Evolutionary conservation across 2,888 invertebrate genomes (phyloP).

Genomic region (Xylota sylvarum): DNA sequence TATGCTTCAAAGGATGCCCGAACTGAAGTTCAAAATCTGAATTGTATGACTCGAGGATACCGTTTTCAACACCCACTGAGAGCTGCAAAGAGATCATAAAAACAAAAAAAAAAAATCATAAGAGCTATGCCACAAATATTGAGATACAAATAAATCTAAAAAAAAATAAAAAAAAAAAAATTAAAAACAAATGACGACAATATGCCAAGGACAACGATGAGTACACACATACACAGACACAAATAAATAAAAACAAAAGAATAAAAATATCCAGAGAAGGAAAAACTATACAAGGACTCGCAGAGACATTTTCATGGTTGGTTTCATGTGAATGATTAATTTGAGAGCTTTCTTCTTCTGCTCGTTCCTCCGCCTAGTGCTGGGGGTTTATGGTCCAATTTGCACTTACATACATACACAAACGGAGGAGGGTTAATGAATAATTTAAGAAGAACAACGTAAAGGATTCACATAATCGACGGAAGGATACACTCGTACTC

Average conservation of each 20-base stretch:
- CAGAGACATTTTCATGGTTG: constrained; percentile 60
- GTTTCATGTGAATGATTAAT: constrained; percentile 71
- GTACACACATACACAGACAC: constrained; percentile 13
- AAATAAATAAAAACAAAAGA: constrained; percentile 29
- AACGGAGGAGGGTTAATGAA: constrained; percentile 41
- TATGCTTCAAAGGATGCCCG: constrained; percentile 88
- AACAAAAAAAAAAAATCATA: background rate
- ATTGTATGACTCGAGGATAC: constrained; percentile 89
- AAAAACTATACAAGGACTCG: constrained; percentile 57
- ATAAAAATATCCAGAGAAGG: constrained; percentile 11
- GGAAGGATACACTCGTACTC: constrained; percentile 20
- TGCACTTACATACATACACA: constrained; percentile 36
- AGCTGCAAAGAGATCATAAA: constrained; percentile 86
- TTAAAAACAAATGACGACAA: constrained; percentile 18
- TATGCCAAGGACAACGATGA: constrained; percentile 50
- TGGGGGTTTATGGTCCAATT: constrained; percentile 27
- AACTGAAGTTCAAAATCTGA: constrained; percentile 90
- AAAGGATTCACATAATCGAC: constrained; percentile 41
- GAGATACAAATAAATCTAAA: background rate
- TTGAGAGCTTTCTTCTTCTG: constrained; percentile 42
- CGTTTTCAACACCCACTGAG: constrained; percentile 90
- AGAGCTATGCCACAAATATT: background rate
- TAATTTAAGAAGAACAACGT: constrained; percentile 54
- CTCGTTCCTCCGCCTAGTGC: background rate
- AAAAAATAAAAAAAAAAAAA: too few species aligned